These are phyloP conservation scores for Dinothrombium tinctorium DNA, from an alignment of 1,140 invertebrate genomes.

Conservation along the genomic window DNA sequence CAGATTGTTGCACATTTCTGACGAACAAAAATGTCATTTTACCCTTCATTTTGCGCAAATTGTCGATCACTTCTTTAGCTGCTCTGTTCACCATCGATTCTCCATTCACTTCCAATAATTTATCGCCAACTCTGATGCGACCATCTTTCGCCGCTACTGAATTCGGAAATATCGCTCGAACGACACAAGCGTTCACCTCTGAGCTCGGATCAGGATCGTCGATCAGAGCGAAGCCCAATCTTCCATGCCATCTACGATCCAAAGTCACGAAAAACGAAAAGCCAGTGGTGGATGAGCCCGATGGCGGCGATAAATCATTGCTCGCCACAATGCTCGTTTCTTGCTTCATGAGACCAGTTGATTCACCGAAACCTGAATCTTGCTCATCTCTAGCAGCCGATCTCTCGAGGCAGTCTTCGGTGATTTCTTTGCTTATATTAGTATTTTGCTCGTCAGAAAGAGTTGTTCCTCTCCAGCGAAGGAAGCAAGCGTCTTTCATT, in stretches of 20 bases:
- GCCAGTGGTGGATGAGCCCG: background rate
- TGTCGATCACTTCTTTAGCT: background rate
- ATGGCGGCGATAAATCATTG: too few relatives aligned
- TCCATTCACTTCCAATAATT: background rate
- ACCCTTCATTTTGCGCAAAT: background rate
- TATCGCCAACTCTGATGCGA: background rate
- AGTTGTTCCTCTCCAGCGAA: too few relatives aligned
- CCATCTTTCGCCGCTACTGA: background rate
- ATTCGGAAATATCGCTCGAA: background rate
- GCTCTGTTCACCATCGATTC: background rate
- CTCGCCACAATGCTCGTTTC: too few relatives aligned
- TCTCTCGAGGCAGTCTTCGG: background rate
- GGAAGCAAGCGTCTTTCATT: too few relatives aligned
- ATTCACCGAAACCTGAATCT: background rate
- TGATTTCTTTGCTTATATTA: background rate
- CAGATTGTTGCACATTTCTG: background rate
- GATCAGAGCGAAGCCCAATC: background rate
- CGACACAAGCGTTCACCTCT: background rate
- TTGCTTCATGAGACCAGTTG: background rate
- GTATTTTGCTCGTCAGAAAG: too few relatives aligned
- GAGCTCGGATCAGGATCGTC: background rate
- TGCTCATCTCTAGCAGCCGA: background rate
- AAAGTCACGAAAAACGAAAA: background rate
- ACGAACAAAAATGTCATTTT: background rate
- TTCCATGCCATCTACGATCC: background rate